A percentile compares a stretch with the other conserved stretches of the same genome.
Conservation (phyloP, 2,113 vertebrate species). For the Sigmodon hispidus region DNA sequence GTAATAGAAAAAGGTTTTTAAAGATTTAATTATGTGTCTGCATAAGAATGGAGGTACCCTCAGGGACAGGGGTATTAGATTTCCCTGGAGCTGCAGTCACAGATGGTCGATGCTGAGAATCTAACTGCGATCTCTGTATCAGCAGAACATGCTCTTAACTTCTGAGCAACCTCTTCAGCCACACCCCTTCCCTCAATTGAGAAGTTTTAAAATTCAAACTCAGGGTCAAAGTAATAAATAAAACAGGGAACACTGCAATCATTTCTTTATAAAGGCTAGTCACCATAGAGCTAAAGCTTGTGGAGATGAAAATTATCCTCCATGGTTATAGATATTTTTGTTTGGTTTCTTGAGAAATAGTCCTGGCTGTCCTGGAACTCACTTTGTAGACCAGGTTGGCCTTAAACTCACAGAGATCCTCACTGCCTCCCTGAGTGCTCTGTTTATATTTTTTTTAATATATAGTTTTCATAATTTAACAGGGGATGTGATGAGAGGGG, state of each 20-base stretch:
- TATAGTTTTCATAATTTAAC: not conserved
- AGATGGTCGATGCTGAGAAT: not conserved
- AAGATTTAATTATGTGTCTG: not conserved
- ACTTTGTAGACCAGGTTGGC: not conserved
- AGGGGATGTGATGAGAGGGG: not conserved
- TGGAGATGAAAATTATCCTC: not conserved
- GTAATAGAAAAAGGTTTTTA: not conserved
- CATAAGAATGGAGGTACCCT: not conserved
- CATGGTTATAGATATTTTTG: not conserved
- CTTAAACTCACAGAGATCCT: not conserved
- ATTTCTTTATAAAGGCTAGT: slow-evolving; percentile 1
- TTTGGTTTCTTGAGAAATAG: not conserved
- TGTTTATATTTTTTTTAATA: not conserved
- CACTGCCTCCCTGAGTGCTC: not conserved
- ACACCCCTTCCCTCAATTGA: not conserved
- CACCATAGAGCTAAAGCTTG: slow-evolving; percentile 8
- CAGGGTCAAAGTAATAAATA: not conserved
- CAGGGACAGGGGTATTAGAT: not conserved
- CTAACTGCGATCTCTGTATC: not conserved
- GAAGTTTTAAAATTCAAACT: not conserved
- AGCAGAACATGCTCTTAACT: not conserved
- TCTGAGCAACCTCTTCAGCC: not conserved
- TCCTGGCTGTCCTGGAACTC: not conserved
- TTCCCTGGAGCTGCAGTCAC: not conserved
- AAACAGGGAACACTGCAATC: not conserved